phyloP scores from a whole-genome alignment of 2,797 vertebrate species.

The Centroberyx gerrardi region DNA sequence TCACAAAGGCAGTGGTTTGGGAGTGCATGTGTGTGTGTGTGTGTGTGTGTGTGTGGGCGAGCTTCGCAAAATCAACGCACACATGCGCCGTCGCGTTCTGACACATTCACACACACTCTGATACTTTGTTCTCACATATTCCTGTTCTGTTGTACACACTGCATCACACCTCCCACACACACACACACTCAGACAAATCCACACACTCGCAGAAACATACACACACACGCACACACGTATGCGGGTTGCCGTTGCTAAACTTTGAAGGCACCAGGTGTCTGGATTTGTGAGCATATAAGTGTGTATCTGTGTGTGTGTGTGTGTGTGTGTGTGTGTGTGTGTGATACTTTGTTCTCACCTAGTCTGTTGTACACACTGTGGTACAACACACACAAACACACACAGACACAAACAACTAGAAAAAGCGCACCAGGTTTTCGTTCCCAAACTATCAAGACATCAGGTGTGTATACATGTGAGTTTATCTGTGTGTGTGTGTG shows the following conservation, averaged over 20 bases:
- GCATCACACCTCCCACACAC: conserved; percentile 48
- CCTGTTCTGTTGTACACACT: conserved; percentile 39
- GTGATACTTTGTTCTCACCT: conserved; percentile 22
- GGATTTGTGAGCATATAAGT: too few species aligned
- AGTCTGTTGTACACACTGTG: conserved; percentile 13
- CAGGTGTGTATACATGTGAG: not conserved
- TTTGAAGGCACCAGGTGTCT: conserved; percentile 6
- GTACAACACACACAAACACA: conserved; percentile 15
- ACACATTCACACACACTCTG: conserved; percentile 36
- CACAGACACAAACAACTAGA: not conserved
- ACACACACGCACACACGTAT: not conserved
- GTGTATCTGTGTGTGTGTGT: conserved; percentile 4
- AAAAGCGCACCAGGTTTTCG: conserved; percentile 29
- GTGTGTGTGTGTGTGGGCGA: not conserved
- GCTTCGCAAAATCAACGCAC: conserved; percentile 44
- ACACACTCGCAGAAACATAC: conserved; percentile 40
- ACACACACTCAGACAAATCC: conserved; percentile 11
- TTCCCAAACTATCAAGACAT: conserved; percentile 49
- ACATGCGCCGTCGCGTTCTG: conserved; percentile 31
- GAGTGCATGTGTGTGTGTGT: conserved; percentile 15
- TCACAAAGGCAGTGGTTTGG: conserved; percentile 55
- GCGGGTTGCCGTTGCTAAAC: conserved; percentile 5
- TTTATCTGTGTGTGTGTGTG: conserved; percentile 13
- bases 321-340: conserved; percentile 4
- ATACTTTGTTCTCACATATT: conserved; percentile 32